Evolutionary conservation across 2,888 invertebrate species (phyloP), one percentile per base, ranked within the genome.

Genomic region (Melolontha melolontha): DNA sequence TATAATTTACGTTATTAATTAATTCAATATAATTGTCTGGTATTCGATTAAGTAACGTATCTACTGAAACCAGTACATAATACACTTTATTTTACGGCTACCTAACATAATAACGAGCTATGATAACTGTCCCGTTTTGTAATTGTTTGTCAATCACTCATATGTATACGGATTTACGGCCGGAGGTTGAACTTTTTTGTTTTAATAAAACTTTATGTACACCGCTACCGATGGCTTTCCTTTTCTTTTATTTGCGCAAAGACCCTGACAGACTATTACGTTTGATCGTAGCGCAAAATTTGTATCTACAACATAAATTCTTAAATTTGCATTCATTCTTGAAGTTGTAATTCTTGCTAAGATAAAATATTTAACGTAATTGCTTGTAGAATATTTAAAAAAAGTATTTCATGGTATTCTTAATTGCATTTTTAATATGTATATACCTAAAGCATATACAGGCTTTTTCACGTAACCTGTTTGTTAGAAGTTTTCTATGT

Each of bases 131-230:
- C 72, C 70, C 34, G 66, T 55, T 7, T 41, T 69, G 59, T 74
- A 74, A 75, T 74, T 75, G 74, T 75, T 75, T 75, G 75, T 75
- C 75, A 75, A 75, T 75, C 75, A 74, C 62, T 67, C 29, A 47
- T 47, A 17, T 8, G 8, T 14, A 47, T 16, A 47, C 17, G 17
- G 73, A 71, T 44, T 47, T 52, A 72, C 67, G 57, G 22, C 72
- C 62, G n/a, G 39, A 65, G 69, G 66, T 64, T 42, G 40, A 55
- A 34, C 51, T 47, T 42, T 29, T 8, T 59, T 42, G 22, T 22
- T 22, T 68, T 62, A 59, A 64, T 68, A 55, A 68, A 57, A 64
- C 64, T 39, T 64, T 22, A 4, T 68, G 52, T 65, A 62, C 62
- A 47, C 62, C 41, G 65, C 59, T 68, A 65, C 68, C 44, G 62